A percentile compares a stretch with the other conserved stretches of the same genome.
These are phyloP conservation scores for Microtus pennsylvanicus DNA, from an alignment of 2,113 vertebrate genomes.

Conservation along the genomic window DNA sequence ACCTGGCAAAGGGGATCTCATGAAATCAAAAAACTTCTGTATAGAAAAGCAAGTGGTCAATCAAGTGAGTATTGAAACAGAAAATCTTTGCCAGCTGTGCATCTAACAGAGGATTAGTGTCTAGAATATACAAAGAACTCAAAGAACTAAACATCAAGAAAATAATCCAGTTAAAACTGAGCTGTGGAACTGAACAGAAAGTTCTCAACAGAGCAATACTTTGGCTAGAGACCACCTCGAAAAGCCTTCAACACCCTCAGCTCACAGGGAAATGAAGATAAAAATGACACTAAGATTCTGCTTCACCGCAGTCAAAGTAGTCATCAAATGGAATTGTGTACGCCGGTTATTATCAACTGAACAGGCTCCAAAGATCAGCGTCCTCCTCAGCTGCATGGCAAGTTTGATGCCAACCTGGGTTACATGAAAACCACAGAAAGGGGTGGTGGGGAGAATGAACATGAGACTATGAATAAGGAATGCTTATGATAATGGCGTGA, in stretches of 20 bases:
- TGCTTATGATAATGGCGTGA: not conserved
- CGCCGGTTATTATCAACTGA: conserved; percentile 5
- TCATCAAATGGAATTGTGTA: not conserved
- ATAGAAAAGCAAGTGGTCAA: not conserved
- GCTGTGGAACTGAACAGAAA: not conserved
- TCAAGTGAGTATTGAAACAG: not conserved
- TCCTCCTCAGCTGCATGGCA: not conserved
- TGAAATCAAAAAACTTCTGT: not conserved
- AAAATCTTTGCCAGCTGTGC: not conserved
- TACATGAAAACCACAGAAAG: not conserved
- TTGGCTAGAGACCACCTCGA: not conserved
- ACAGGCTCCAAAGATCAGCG: not conserved
- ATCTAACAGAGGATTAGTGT: not conserved
- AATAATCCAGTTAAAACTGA: not conserved
- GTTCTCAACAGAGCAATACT: not conserved
- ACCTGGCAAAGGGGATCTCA: not conserved
- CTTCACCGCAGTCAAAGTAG: not conserved
- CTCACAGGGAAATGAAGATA: not conserved
- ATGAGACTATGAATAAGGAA: not conserved
- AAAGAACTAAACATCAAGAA: not conserved
- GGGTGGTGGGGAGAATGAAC: not conserved
- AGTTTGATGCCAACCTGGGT: not conserved
- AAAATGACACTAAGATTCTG: not conserved
- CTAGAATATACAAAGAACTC: not conserved
- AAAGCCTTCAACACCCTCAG: not conserved